Evolutionary conservation across 1,140 invertebrate genomes (phyloP).

Genomic region (Cardiocondyla obscurior): DNA sequence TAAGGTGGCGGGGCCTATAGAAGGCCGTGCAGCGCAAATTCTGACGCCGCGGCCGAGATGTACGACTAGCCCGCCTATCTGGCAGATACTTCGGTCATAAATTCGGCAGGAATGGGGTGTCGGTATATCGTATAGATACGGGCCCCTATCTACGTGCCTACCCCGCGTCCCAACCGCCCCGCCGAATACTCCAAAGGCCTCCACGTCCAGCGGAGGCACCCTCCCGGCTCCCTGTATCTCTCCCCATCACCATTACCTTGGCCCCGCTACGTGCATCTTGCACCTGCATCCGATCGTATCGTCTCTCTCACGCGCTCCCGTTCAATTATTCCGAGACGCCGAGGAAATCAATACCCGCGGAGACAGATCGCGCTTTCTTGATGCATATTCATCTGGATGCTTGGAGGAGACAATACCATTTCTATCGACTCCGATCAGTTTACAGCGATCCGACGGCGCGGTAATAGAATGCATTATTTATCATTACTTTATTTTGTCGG

Average conservation of each 20-base stretch:
- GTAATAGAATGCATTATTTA: slow-evolving; percentile 16
- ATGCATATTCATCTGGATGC: background rate
- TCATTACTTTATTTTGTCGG: slow-evolving; percentile 21
- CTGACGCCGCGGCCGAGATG: slow-evolving; percentile 46
- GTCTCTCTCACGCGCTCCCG: slow-evolving; percentile 15
- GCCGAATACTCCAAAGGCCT: slow-evolving; percentile 56
- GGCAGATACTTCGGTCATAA: slow-evolving; percentile 63
- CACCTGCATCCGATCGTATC: slow-evolving; percentile 39
- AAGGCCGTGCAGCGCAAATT: slow-evolving; percentile 45
- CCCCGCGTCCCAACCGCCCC: background rate
- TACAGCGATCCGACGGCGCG: background rate
- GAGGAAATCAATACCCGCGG: slow-evolving; percentile 45
- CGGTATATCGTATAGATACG: slow-evolving; percentile 63
- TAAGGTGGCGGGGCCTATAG: slow-evolving; percentile 19
- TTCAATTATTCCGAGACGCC: slow-evolving; percentile 43
- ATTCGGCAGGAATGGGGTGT: slow-evolving; percentile 64
- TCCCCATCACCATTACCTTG: background rate
- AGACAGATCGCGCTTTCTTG: background rate
- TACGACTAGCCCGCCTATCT: slow-evolving; percentile 61
- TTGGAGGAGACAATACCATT: background rate
- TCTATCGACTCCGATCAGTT: background rate
- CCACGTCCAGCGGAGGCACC: slow-evolving; percentile 26
- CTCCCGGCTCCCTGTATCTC: background rate
- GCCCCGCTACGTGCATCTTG: slow-evolving; percentile 32
- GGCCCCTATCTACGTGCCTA: slow-evolving; percentile 44